phyloP scores from a whole-genome alignment of 2,113 vertebrate genomes.

The Cryptotis parvus region DNA sequence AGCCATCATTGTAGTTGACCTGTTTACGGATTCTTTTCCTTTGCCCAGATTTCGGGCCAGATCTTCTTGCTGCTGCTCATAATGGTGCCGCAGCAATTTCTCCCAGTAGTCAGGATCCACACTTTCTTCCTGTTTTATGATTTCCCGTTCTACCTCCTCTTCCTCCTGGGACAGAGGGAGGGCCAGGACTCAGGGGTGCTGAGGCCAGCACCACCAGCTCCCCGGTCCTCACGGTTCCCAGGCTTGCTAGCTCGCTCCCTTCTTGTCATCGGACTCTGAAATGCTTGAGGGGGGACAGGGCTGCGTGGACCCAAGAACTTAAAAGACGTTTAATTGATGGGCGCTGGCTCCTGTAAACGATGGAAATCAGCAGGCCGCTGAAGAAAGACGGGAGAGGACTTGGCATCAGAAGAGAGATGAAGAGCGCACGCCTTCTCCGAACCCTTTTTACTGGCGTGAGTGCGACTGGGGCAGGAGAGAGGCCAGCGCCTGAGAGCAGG shows the following conservation, averaged over 20 bases:
- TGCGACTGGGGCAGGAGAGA: neutral
- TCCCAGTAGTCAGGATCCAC: slow-evolving; percentile 99
- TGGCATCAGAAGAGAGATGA: neutral
- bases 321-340: slow-evolving; percentile 54
- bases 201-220: slow-evolving; percentile 70
- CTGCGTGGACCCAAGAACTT: slow-evolving; percentile 67
- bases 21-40: slow-evolving; percentile 98
- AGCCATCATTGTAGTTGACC: slow-evolving; percentile 99
- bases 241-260: slow-evolving; percentile 61
- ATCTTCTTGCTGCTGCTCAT: slow-evolving; percentile 99
- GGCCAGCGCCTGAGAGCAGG: neutral
- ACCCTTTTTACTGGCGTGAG: neutral
- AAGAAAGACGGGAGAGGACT: neutral
- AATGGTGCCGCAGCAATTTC: slow-evolving; percentile 98
- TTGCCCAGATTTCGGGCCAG: slow-evolving; percentile 98
- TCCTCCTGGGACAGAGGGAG: slow-evolving; percentile 89
- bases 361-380: neutral
- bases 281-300: neutral
- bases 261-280: slow-evolving; percentile 9
- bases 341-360: neutral
- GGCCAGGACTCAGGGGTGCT: slow-evolving; percentile 78
- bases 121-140: slow-evolving; percentile 99
- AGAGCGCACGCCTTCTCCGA: neutral
- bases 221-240: slow-evolving; percentile 75
- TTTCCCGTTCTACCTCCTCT: slow-evolving; percentile 97